phyloP scores from a whole-genome alignment of 2,797 vertebrate species.

The Vultur gryphus region DNA sequence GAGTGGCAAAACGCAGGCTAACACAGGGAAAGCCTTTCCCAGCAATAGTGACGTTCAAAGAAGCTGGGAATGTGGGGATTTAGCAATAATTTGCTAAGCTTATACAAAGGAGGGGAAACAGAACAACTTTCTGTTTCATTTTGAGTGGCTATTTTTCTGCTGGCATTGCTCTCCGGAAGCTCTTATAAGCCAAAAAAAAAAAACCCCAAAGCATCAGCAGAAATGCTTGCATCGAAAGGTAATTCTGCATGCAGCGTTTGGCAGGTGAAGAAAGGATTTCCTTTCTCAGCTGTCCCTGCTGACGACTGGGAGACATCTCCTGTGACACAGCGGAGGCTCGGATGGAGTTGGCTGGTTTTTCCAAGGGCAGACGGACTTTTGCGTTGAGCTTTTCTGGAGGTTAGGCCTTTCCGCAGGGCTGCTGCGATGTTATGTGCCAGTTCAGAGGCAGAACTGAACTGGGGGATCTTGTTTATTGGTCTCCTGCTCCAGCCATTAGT shows the following conservation, averaged over 20 bases:
- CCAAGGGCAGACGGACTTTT: background rate
- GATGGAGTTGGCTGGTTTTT: background rate
- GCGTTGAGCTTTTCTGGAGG: background rate
- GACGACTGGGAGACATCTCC: background rate
- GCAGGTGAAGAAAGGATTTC: background rate
- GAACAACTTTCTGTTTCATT: background rate
- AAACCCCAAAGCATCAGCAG: background rate
- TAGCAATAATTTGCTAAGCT: background rate
- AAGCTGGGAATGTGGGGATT: background rate
- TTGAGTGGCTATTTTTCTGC: background rate
- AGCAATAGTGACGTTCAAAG: background rate
- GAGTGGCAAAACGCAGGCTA: background rate
- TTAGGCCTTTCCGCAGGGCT: background rate
- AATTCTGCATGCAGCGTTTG: background rate
- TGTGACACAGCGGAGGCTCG: background rate
- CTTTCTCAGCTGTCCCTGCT: background rate
- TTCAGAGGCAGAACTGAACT: background rate
- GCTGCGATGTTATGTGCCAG: rapidly evolving
- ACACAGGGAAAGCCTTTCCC: background rate
- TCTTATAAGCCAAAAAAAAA: background rate
- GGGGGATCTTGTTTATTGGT: background rate
- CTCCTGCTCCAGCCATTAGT: background rate
- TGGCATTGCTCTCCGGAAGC: background rate
- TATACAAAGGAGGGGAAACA: background rate
- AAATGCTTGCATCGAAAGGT: background rate